Evolutionary conservation across 2,888 invertebrate species (phyloP).

Genomic region (Globia sparganii): DNA sequence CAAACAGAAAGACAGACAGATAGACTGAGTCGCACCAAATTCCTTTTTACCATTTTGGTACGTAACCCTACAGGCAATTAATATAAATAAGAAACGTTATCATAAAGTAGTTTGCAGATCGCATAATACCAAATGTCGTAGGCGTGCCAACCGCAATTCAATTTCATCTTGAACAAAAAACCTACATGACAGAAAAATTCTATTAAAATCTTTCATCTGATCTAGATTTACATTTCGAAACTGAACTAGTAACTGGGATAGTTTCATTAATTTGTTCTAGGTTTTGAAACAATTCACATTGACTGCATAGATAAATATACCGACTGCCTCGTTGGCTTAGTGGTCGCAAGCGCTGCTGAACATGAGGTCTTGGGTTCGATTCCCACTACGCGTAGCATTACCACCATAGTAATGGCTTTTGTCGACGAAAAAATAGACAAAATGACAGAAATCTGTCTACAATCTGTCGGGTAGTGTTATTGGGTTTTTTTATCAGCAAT

Average conservation of each 20-base stretch:
- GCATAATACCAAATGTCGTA: background rate
- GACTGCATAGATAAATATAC: background rate
- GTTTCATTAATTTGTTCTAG: background rate
- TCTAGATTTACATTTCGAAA: slow-evolving; percentile 20
- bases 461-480: background rate
- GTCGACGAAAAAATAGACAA: no score
- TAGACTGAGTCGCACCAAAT: no score
- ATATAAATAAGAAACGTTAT: background rate
- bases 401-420: no score
- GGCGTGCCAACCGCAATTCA: slow-evolving; percentile 2
- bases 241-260: background rate
- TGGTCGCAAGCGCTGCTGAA: no score
- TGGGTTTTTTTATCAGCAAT: background rate
- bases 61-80: no score
- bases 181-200: slow-evolving; percentile 11
- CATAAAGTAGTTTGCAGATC: background rate
- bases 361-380: no score
- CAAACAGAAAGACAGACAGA: no score
- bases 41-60: no score
- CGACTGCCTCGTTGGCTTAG: background rate
- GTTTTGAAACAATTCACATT: background rate
- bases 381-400: no score
- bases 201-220: slow-evolving; percentile 28
- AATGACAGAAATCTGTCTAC: no score
- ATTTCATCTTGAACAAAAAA: slow-evolving; percentile 19